phyloP scores from a whole-genome alignment of 1,140 invertebrate genomes.

The Calliopsis andreniformis region DNA sequence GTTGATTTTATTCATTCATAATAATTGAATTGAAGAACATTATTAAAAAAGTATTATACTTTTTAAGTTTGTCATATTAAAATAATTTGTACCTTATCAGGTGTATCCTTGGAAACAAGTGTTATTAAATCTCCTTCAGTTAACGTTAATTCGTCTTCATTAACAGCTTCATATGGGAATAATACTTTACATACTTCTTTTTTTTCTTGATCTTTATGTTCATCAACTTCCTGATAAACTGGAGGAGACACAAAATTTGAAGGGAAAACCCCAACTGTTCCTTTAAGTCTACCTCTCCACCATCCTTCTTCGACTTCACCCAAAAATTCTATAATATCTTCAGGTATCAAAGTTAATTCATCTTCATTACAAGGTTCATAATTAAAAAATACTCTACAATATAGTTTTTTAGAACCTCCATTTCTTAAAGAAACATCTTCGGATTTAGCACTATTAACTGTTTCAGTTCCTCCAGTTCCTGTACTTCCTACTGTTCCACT shows the following conservation, averaged over 20 bases:
- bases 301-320: slow-evolving; percentile 95
- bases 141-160: slow-evolving; percentile 96
- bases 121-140: slow-evolving; percentile 95
- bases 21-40: background rate
- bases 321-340: slow-evolving; percentile 93
- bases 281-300: slow-evolving; percentile 91
- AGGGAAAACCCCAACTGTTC: slow-evolving; percentile 93
- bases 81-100: slow-evolving; percentile 85
- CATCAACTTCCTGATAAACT: slow-evolving; percentile 63
- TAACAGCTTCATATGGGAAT: slow-evolving; percentile 94
- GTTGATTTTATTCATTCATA: too few species aligned
- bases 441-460: slow-evolving; percentile 50
- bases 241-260: slow-evolving; percentile 93
- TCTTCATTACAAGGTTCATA: slow-evolving; percentile 96
- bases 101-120: slow-evolving; percentile 92
- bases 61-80: too few species aligned
- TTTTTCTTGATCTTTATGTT: slow-evolving; percentile 64
- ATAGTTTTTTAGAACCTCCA: slow-evolving; percentile 80
- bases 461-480: slow-evolving; percentile 45
- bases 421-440: slow-evolving; percentile 76
- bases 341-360: slow-evolving; percentile 92
- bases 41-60: too few species aligned
- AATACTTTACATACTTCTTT: slow-evolving; percentile 92
- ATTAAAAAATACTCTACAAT: slow-evolving; percentile 93
- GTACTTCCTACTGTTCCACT: slow-evolving; percentile 53